Base-by-base conservation (phyloP, 2,888 invertebrate genomes). In the Cepaea hortensis region DNA sequence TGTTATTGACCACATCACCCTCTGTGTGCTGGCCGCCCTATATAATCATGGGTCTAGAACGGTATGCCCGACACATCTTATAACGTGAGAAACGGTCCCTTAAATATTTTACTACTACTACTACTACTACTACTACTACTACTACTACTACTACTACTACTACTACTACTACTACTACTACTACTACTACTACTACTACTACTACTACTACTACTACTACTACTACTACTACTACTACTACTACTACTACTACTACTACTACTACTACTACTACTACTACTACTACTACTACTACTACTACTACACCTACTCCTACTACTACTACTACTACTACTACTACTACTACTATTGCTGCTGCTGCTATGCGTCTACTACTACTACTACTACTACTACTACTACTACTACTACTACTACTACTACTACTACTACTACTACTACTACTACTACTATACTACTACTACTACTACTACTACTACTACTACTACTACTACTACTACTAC, bases 401-500 rank as follows among this genome's bases (percentile, higher is more conserved):
- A 68, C 80, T 85, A 85, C 85, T 85, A 85, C 85, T 85, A 85
- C 85, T 85, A 85, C 85, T 85, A 70, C 85, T 81, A 86, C 86
- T 86, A 86, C 86, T 86, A 81, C 86, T 86, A 75, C 86, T 86
- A 81, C 81, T 81, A 18, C 70, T 15, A 20, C 70, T 70, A 70
- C 70, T 70, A 70, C n/a, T n/a, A n/a, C n/a, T n/a, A n/a, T n/a
- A n/a, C n/a, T n/a, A n/a, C n/a, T n/a, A n/a, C n/a, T n/a, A 50
- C 68, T n/a, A 81, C 68, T 81, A 81, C 62, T 81, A 81, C 68
- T 81, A 81, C 79, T 81, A 81, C 68, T 65, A 70, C 70, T 70
- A 70, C 70, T 70, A 70, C 70, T 70, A 18, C 70, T 70, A 70
- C 20, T n/a, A n/a, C n/a, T n/a, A n/a, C n/a, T n/a, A n/a, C n/a